Evolutionary conservation across 53 echinoderm and acorn worm genomes (phyloP), one percentile per base, ranked within the genome.

Genomic region (Astropecten irregularis): DNA sequence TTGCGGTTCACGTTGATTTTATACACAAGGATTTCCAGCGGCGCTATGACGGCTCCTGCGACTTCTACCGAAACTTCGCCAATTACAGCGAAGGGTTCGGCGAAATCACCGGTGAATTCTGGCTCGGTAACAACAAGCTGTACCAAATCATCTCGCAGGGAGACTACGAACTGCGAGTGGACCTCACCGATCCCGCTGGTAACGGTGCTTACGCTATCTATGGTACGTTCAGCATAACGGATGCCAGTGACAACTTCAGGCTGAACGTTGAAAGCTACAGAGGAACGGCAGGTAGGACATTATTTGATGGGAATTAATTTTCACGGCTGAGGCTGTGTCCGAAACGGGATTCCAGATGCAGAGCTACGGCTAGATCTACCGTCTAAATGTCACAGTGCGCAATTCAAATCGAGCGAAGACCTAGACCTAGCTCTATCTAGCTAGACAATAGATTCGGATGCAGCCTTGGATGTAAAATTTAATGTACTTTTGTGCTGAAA

Each of bases 11-110:
- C n/a, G n/a, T n/a, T n/a, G n/a, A n/a, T n/a, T n/a, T n/a, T n/a
- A n/a, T n/a, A n/a, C n/a, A n/a, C n/a, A 42, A 84, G 84, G 84
- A 71, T 25, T 84, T 84, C 46, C 84, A 84, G 38, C 40, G 84
- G 15, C 55, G 84, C 9, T 16, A 54, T n/a, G 84, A 84, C 58
- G 84, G 84, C 5, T 18, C 15, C 27, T 29, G 54, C 10, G 71
- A 69, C 40, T 84, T 84, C 46, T 84, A 84, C 58, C 28, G 84
- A n/a, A n/a, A 57, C 18, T 84, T 32, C 32, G 42, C 21, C 9
- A 56, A 22, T 3, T 84, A 84, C 71, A 31, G 38, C 4, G 26
- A 9, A 39, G 84, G 84, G 22, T 84, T 84, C 21, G 84, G 84
- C 3, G 69, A 84, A 8, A 15, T 55, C 13, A 25, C 39, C 42